Evolutionary conservation across 1,140 invertebrate genomes (phyloP), one percentile per base, ranked within the genome.

Genomic region (Cephus cinctus): DNA sequence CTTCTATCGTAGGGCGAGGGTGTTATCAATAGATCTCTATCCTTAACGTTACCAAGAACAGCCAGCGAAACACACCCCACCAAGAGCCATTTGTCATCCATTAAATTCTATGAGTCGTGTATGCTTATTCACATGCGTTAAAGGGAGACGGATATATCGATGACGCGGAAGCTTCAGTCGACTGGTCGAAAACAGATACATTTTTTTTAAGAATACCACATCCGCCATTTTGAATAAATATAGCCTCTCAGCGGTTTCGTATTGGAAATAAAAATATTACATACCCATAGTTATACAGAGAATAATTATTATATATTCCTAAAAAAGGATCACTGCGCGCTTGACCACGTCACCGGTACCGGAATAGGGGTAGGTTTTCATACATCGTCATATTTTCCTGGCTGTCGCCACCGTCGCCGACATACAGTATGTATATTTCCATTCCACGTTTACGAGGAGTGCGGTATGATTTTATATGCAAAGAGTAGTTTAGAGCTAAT

Each of bases 371-470:
- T 27, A 8, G 6, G n/a, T 27, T 27, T 27, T 8, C 25, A n/a
- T 54, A 44, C 52, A 57, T 54, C 47, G 54, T 55, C 49, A 54
- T 54, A 57, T 61, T 57, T 61, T 56, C 54, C 52, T 46, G 51
- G 48, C 38, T 43, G 57, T 35, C 50, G 53, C 66, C 66, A 63
- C 63, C 59, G 57, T 67, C 66, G 56, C 63, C n/a, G n/a, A 62
- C 71, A 76, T 76, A 57, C 71, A 75, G 69, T 74, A 76, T 76
- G 74, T 75, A 76, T 74, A 74, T 72, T 76, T 74, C 72, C 72
- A 76, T 75, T 76, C 67, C 67, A 63, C 58, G 60, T 63, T 73
- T 71, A 73, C 64, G 70, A 73, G 65, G 65, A 65, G 69, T 56
- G 67, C 55, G 57, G 61, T 51, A 64, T 67, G 67, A 71, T 73